Base-by-base conservation (phyloP, 2,888 invertebrate genomes). In the Standfussiana lucernea region DNA sequence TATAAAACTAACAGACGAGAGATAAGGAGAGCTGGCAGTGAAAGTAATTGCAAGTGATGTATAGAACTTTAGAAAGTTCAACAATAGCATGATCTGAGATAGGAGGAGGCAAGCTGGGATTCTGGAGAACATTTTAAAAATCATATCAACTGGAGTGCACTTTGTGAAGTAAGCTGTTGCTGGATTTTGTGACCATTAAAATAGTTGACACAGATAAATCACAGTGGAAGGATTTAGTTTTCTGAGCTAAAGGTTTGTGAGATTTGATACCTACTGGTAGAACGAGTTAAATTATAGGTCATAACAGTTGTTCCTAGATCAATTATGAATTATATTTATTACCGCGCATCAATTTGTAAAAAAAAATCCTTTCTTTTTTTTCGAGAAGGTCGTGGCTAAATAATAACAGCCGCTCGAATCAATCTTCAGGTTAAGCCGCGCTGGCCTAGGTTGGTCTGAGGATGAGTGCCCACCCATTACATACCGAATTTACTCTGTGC, bases 141-240 rank as follows among this genome's bases (percentile, higher is more conserved):
- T 90, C 85, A 84, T 86, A 88, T 90, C 81, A 82, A 85, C 75
- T 72, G 70, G 84, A 90, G 87, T 87, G 90, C 84, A 85, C 70
- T 80, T 50, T 37, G 64, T 28, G 64, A 61, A 67, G 28, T 35
- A 61, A 65, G 40, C 13, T 28, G 32, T 64, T 56, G 71, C 50
- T 28, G 13, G n/a, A 18, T 56, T 53, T 11, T 37, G 13, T n/a
- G 21, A 32, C 37, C 59, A 45, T 37, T 65, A 50, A 42, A 67
- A 83, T 53, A n/a, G 45, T 64, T 53, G 66, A 45, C 45, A 15
- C 15, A 28, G 50, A 65, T 73, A 28, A 50, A 50, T 59, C 32
- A 32, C 45, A 45, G 1, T 24, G 40, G 28, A 21, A 59, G 18
- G 18, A 21, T 59, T 32, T 59, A 3, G 32, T 32, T 59, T 10